These are phyloP conservation scores for Cantharis flavilabris DNA, from an alignment of 2,888 invertebrate species.

Conservation along the genomic window DNA sequence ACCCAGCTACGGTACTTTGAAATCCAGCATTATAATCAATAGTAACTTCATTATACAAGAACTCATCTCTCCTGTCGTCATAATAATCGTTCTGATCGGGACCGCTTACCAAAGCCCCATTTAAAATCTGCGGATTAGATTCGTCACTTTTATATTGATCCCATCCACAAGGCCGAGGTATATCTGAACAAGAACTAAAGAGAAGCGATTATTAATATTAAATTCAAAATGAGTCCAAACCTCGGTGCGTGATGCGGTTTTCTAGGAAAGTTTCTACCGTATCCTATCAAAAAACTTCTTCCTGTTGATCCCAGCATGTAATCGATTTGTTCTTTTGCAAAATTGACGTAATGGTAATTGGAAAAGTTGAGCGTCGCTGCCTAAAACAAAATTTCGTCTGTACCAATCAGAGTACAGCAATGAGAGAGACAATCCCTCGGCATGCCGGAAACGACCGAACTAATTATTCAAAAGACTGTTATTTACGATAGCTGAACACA, in stretches of 20 bases:
- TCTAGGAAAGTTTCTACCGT: constrained; percentile 59
- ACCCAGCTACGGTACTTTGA: constrained; percentile 59
- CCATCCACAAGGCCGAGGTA: constrained; percentile 59
- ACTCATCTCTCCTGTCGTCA: constrained; percentile 59
- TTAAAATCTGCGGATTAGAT: constrained; percentile 60
- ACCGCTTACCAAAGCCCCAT: constrained; percentile 63
- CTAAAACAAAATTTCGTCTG: no score
- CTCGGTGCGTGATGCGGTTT: constrained; percentile 62
- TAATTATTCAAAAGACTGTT: no score
- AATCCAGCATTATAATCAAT: constrained; percentile 63
- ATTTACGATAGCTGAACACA: no score
- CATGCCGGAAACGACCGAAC: no score
- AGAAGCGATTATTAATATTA: neutral
- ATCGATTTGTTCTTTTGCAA: constrained; percentile 60
- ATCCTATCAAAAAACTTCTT: constrained; percentile 61
- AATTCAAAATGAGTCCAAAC: constrained; percentile 38
- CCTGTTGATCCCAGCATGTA: constrained; percentile 61
- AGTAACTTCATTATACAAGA: constrained; percentile 61
- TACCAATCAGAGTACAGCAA: no score
- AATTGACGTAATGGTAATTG: constrained; percentile 52
- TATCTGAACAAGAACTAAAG: constrained; percentile 59
- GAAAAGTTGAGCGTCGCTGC: constrained; percentile 51
- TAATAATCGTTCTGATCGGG: constrained; percentile 61
- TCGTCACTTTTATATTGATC: constrained; percentile 52
- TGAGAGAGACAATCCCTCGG: no score